Percentiles rank a stretch among this genome's conserved stretches.
These are phyloP conservation scores for Rhinoraja longicauda DNA, from an alignment of 2,797 vertebrate species.

Conservation along the genomic window DNA sequence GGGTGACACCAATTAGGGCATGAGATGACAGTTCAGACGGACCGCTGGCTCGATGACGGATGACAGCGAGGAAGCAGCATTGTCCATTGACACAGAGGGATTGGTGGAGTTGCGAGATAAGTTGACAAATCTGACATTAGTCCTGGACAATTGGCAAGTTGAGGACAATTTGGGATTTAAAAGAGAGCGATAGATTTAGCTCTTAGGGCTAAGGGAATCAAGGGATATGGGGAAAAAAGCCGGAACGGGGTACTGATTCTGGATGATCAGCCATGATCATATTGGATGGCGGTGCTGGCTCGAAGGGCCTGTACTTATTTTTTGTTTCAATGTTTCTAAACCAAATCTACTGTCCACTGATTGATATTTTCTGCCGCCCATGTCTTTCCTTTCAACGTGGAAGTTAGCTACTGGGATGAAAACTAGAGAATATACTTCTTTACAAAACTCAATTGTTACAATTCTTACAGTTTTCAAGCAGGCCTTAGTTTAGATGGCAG, in stretches of 20 bases:
- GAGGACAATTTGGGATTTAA: neutral
- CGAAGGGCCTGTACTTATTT: too few species aligned
- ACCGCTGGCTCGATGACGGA: too few species aligned
- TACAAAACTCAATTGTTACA: neutral
- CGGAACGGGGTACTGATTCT: too few species aligned
- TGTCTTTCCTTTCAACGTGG: neutral
- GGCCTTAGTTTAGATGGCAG: neutral
- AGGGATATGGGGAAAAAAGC: too few species aligned
- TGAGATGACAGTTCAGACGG: too few species aligned
- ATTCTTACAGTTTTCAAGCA: neutral
- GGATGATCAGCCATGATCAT: too few species aligned
- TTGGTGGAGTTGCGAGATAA: too few species aligned
- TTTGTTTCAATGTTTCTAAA: neutral
- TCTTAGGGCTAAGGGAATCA: too few species aligned
- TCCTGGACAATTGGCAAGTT: neutral
- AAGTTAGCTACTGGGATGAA: neutral
- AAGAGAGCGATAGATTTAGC: too few species aligned
- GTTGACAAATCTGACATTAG: too few species aligned
- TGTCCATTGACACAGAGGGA: neutral
- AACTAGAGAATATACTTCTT: neutral
- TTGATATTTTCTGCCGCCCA: neutral
- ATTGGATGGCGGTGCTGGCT: too few species aligned
- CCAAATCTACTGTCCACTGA: neutral
- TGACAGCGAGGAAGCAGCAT: conserved; percentile 6
- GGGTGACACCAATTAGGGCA: too few species aligned